A percentile compares a stretch with the other conserved stretches of the same genome.
These are phyloP conservation scores for Eupelmus urozonus DNA, from an alignment of 2,888 invertebrate species.

Conservation along the genomic window DNA sequence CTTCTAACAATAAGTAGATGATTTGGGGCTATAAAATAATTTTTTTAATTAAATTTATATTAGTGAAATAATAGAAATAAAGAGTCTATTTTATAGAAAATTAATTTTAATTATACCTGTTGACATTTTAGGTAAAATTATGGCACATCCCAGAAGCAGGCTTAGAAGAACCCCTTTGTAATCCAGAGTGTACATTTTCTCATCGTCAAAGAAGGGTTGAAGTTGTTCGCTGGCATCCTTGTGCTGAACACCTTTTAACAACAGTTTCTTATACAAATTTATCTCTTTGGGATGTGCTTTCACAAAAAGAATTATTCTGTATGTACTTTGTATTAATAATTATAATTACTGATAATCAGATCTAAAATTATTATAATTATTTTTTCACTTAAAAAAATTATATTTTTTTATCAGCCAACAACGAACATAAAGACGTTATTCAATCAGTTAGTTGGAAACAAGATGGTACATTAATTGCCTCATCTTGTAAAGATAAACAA, in stretches of 20 bases:
- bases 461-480: slow-evolving; percentile 89
- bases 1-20: too few species aligned
- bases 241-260: slow-evolving; percentile 92
- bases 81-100: neutral
- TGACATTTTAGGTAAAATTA: slow-evolving; percentile 84
- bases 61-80: neutral
- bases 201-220: slow-evolving; percentile 92
- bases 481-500: slow-evolving; percentile 94
- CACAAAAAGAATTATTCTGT: slow-evolving; percentile 89
- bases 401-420: slow-evolving; percentile 82
- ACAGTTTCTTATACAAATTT: slow-evolving; percentile 90
- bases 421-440: slow-evolving; percentile 90
- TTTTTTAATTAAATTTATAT: neutral
- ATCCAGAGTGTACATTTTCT: slow-evolving; percentile 89
- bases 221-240: slow-evolving; percentile 94
- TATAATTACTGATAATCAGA: slow-evolving; percentile 44
- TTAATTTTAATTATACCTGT: neutral
- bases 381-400: too few species aligned
- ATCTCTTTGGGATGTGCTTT: slow-evolving; percentile 91
- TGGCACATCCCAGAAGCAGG: slow-evolving; percentile 93
- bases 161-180: slow-evolving; percentile 86
- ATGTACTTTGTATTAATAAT: slow-evolving; percentile 79
- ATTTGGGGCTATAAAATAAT: too few species aligned
- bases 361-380: neutral
- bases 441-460: slow-evolving; percentile 94